Conservation (phyloP, 2,888 invertebrate genomes). For the Sinelater perroti region DNA sequence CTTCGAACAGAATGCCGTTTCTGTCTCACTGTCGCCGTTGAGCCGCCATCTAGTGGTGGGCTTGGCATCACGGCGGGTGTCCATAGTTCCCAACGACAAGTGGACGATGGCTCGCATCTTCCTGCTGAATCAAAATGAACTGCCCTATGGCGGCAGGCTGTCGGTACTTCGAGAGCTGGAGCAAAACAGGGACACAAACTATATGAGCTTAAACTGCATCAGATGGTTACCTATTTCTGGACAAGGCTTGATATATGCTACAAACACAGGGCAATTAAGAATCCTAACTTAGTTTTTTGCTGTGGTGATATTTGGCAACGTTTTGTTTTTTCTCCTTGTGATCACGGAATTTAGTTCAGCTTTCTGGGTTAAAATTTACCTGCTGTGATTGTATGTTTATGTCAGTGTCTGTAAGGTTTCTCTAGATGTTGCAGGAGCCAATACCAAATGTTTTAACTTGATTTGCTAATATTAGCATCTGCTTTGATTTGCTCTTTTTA, state of each 20-base stretch:
- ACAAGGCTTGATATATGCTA: constrained; percentile 86
- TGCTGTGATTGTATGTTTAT: constrained; percentile 11
- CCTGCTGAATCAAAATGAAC: constrained; percentile 56
- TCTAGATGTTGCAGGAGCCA: no score
- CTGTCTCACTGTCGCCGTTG: constrained; percentile 85
- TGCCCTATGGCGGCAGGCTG: constrained; percentile 52
- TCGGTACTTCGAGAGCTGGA: constrained; percentile 72
- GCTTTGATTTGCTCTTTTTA: no score
- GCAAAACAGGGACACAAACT: constrained; percentile 70
- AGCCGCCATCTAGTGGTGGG: constrained; percentile 83
- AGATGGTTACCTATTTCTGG: constrained; percentile 85
- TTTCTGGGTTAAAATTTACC: not conserved
- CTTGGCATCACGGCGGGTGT: constrained; percentile 72
- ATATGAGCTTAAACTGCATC: constrained; percentile 83
- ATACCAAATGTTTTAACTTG: not conserved
- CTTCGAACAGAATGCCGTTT: constrained; percentile 82
- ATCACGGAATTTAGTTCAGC: not conserved
- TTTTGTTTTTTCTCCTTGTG: constrained; percentile 2
- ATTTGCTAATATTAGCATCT: no score
- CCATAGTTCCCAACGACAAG: constrained; percentile 66
- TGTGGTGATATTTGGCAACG: constrained; percentile 4
- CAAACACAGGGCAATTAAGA: constrained; percentile 83
- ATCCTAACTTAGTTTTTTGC: constrained; percentile 64
- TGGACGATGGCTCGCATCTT: constrained; percentile 62
- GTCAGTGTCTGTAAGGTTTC: no score